These are phyloP conservation scores for Trichogramma evanescens DNA, from an alignment of 2,888 invertebrate species.

Conservation along the genomic window DNA sequence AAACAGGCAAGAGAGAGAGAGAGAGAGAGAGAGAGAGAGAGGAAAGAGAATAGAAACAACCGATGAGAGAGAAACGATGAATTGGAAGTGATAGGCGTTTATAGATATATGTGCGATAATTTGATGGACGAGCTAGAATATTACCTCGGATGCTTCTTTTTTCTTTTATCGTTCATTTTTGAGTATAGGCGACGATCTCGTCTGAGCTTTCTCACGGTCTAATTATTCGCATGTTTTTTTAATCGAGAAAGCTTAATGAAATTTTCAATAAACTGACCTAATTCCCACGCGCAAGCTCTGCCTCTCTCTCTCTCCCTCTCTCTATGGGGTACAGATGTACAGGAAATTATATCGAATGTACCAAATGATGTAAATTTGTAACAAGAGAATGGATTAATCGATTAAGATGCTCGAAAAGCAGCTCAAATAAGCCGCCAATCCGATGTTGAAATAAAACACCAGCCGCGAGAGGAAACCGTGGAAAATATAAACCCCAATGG, in stretches of 20 bases:
- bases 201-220: too few species aligned
- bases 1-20: background rate
- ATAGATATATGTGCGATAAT: too few species aligned
- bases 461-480: background rate
- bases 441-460: background rate
- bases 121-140: too few species aligned
- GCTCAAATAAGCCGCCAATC: background rate
- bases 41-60: background rate
- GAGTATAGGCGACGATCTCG: too few species aligned
- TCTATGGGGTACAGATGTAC: background rate
- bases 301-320: background rate
- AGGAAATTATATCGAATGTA: too few species aligned
- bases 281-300: background rate
- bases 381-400: background rate
- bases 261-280: too few species aligned
- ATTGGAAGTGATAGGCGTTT: background rate
- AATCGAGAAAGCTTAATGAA: too few species aligned
- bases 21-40: background rate
- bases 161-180: too few species aligned
- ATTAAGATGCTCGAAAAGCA: constrained; percentile 11
- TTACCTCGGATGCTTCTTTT: too few species aligned
- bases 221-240: too few species aligned
- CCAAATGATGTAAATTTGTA: too few species aligned
- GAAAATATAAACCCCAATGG: too few species aligned
- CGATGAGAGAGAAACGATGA: background rate